phyloP scores from a whole-genome alignment of 53 echinoderm and acorn worm species.

The Astropecten irregularis region DNA sequence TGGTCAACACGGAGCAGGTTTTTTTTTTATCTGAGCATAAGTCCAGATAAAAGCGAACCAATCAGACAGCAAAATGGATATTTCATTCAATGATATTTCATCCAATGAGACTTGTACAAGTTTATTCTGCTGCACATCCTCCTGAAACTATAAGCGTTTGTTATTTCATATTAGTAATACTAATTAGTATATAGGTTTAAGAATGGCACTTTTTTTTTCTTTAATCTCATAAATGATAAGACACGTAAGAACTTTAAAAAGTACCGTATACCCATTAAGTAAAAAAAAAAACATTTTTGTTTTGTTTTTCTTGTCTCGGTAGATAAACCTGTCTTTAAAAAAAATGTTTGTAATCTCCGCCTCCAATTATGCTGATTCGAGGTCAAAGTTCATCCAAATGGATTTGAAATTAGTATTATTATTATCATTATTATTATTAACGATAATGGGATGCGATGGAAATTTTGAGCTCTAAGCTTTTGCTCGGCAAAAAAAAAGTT shows the following conservation, averaged over 20 bases:
- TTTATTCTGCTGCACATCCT: not conserved
- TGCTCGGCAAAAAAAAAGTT: not conserved
- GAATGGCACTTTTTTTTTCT: constrained; percentile 1
- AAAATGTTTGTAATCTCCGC: not conserved
- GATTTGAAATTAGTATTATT: not conserved
- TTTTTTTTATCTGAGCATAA: too few relatives aligned
- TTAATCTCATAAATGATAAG: not conserved
- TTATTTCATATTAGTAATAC: not conserved
- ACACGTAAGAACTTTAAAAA: not conserved
- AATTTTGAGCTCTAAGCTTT: constrained; percentile 19
- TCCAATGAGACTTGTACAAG: not conserved
- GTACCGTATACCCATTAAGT: constrained; percentile 1
- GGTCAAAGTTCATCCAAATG: not conserved
- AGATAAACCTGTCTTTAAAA: not conserved
- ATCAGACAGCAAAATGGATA: too few relatives aligned
- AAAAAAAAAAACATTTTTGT: too few relatives aligned
- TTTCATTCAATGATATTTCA: too few relatives aligned
- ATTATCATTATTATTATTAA: not conserved
- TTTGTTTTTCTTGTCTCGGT: constrained; percentile 2
- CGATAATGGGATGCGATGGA: too few relatives aligned
- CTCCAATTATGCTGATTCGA: not conserved
- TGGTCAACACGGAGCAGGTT: too few relatives aligned
- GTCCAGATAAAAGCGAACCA: too few relatives aligned
- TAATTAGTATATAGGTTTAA: constrained; percentile 11
- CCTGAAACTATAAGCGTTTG: not conserved